phyloP scores from a whole-genome alignment of 2,888 invertebrate genomes.

The Calameuta idolon region DNA sequence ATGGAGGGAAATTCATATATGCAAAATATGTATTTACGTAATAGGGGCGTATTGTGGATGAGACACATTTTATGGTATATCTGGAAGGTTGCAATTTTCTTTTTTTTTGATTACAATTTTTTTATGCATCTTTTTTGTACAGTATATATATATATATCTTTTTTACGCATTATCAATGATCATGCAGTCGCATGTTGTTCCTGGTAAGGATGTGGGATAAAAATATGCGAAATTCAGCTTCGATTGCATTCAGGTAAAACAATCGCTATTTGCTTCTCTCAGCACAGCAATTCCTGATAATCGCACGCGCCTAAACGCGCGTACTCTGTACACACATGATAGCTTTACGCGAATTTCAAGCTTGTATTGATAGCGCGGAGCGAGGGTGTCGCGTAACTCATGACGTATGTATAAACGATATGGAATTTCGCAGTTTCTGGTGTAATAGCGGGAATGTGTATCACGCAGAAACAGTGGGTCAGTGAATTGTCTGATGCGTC shows the following conservation, averaged over 20 bases:
- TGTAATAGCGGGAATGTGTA: not conserved
- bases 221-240: conserved; percentile 2
- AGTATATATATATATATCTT: too few species aligned
- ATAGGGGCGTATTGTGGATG: not conserved
- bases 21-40: conserved; percentile 12
- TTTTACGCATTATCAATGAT: not conserved
- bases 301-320: not conserved
- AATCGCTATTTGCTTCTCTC: conserved; percentile 2
- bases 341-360: not conserved
- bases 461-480: not conserved
- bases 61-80: not conserved
- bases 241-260: conserved; percentile 9
- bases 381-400: conserved; percentile 2
- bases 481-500: not conserved
- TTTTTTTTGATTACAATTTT: too few species aligned
- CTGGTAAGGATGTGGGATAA: not conserved
- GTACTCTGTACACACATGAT: not conserved
- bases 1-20: conserved; percentile 57
- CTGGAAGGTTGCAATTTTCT: not conserved
- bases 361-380: not conserved
- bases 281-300: not conserved
- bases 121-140: too few species aligned
- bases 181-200: not conserved
- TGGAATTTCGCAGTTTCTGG: not conserved
- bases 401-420: not conserved